phyloP scores from a whole-genome alignment of 2,888 invertebrate species.

The Orthonevra nobilis region DNA sequence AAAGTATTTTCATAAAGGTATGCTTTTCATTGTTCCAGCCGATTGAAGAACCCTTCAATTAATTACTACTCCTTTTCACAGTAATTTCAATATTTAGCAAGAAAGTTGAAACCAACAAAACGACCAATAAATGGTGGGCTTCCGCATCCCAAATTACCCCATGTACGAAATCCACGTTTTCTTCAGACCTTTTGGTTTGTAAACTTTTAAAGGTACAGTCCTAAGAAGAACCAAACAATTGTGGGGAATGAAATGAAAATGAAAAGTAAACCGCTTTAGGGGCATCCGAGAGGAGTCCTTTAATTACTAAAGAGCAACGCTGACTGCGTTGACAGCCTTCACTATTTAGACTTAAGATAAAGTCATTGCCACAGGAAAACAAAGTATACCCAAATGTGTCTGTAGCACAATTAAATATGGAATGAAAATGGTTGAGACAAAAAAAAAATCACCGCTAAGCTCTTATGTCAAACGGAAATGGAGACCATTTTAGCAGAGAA shows the following conservation, averaged over 20 bases:
- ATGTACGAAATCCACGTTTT: background rate
- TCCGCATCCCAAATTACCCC: background rate
- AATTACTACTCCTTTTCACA: too few species aligned
- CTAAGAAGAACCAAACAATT: constrained; percentile 4
- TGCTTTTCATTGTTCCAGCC: too few species aligned
- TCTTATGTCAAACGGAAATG: background rate
- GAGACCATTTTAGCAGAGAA: constrained; percentile 13
- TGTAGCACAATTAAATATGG: constrained; percentile 36
- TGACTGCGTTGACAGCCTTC: constrained; percentile 18
- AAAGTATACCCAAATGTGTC: background rate
- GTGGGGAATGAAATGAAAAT: constrained; percentile 21
- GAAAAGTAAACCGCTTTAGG: constrained; percentile 27
- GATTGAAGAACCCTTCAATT: too few species aligned
- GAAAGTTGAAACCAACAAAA: background rate
- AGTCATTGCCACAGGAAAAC: background rate
- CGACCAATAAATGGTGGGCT: background rate
- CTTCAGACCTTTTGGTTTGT: background rate
- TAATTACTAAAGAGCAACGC: constrained; percentile 28
- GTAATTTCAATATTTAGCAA: background rate
- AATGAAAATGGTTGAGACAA: background rate
- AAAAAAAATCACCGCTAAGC: constrained; percentile 25
- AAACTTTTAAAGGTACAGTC: constrained; percentile 7
- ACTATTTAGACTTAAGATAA: background rate
- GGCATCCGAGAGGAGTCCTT: constrained; percentile 17
- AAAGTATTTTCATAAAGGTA: too few species aligned